These are phyloP conservation scores for Capreolus pygargus DNA, from an alignment of 2,113 vertebrate genomes.

Conservation along the genomic window DNA sequence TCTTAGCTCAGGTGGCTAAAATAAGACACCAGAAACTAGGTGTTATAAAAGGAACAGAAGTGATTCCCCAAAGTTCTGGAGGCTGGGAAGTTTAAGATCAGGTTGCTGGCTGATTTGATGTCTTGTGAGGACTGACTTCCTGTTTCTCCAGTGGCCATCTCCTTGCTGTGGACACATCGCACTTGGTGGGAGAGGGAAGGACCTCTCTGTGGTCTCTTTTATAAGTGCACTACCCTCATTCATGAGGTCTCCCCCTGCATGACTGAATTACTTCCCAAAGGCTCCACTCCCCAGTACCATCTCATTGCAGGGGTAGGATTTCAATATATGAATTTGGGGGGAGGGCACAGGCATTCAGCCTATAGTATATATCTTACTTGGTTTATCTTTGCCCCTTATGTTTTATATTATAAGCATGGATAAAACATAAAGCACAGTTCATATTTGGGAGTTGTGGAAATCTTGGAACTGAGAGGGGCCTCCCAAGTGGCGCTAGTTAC, in stretches of 20 bases:
- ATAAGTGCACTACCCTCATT: neutral
- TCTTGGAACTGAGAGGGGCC: neutral
- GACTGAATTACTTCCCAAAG: neutral
- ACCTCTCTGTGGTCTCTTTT: neutral
- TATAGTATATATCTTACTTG: neutral
- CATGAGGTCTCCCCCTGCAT: neutral
- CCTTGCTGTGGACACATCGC: neutral
- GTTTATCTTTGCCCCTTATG: neutral
- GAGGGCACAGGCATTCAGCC: neutral
- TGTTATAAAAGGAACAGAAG: neutral
- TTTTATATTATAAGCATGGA: neutral
- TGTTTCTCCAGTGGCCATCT: neutral
- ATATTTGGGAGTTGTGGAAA: neutral
- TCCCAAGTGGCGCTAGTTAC: neutral
- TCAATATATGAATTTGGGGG: neutral
- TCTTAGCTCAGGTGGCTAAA: neutral
- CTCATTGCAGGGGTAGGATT: neutral
- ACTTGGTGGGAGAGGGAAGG: neutral
- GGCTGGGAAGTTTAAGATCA: neutral
- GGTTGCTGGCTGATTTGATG: neutral
- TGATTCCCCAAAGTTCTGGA: neutral
- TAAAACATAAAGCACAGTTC: neutral
- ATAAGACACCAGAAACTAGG: neutral
- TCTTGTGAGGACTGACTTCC: neutral
- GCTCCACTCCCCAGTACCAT: neutral